Conservation (phyloP, 2,113 vertebrate species). For the Hyperoodon ampullatus region DNA sequence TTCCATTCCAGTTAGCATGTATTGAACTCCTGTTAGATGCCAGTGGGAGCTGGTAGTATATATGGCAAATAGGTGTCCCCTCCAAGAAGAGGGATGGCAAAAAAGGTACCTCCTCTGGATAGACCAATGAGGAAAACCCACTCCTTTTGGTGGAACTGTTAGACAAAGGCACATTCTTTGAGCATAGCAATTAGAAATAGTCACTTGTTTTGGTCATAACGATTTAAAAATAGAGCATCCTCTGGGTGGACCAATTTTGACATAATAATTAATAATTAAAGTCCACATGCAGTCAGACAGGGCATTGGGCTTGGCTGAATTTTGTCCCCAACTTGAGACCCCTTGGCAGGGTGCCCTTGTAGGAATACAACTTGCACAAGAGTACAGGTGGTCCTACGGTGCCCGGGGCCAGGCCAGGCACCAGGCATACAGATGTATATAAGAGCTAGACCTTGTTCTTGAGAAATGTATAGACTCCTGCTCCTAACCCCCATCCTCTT, state of each 20-base stretch:
- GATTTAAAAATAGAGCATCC: not conserved
- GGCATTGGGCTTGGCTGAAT: not conserved
- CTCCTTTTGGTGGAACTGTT: not conserved
- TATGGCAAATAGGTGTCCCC: constrained; percentile 8
- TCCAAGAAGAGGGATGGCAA: not conserved
- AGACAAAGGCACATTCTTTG: not conserved
- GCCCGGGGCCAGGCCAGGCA: not conserved
- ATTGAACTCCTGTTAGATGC: not conserved
- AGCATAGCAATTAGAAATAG: not conserved
- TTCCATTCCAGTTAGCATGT: not conserved
- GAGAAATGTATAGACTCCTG: not conserved
- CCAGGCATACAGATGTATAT: not conserved
- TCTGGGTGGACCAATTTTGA: not conserved
- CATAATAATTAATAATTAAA: not conserved
- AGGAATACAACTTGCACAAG: not conserved
- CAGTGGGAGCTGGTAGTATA: not conserved
- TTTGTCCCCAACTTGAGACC: not conserved
- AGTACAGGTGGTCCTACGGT: not conserved
- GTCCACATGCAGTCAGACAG: not conserved
- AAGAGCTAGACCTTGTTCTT: not conserved
- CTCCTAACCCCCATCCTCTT: not conserved
- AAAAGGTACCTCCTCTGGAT: not conserved
- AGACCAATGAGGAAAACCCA: not conserved
- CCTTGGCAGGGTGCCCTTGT: not conserved
- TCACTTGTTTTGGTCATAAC: not conserved